phyloP scores from a whole-genome alignment of 2,113 vertebrate species.

The Chamaetylas fuelleborni region DNA sequence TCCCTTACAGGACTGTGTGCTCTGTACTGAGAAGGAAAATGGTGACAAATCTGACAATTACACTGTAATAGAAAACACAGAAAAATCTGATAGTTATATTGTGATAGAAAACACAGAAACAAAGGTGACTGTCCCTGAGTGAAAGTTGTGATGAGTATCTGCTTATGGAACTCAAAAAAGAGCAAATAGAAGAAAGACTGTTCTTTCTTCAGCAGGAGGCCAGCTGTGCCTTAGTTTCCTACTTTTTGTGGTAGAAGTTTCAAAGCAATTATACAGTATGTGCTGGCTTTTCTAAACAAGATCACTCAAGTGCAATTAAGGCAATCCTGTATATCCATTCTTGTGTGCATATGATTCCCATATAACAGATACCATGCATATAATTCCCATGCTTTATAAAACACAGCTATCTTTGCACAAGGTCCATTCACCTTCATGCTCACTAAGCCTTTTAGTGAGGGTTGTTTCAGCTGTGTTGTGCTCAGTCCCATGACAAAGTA shows the following conservation, averaged over 20 bases:
- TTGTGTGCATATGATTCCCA: fast-evolving
- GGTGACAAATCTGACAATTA: neutral
- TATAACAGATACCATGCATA: no score
- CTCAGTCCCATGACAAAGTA: neutral
- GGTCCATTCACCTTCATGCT: neutral
- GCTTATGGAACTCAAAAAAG: neutral
- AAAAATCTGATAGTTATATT: neutral
- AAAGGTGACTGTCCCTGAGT: neutral
- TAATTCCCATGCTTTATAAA: neutral
- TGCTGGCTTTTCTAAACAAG: neutral
- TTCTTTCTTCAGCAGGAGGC: neutral
- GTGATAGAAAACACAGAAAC: neutral
- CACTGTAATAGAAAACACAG: neutral
- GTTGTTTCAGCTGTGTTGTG: neutral
- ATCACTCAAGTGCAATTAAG: neutral
- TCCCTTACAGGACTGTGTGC: neutral
- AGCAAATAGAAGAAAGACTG: neutral
- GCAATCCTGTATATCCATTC: neutral
- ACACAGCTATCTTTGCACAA: neutral
- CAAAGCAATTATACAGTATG: neutral
- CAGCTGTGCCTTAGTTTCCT: neutral
- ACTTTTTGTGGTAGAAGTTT: neutral
- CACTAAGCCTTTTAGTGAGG: neutral
- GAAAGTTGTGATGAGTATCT: neutral
- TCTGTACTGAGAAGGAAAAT: neutral